Evolutionary conservation across 2,113 vertebrate species (phyloP), one percentile per base, ranked within the genome.

Genomic region (Leuciscus idus): DNA sequence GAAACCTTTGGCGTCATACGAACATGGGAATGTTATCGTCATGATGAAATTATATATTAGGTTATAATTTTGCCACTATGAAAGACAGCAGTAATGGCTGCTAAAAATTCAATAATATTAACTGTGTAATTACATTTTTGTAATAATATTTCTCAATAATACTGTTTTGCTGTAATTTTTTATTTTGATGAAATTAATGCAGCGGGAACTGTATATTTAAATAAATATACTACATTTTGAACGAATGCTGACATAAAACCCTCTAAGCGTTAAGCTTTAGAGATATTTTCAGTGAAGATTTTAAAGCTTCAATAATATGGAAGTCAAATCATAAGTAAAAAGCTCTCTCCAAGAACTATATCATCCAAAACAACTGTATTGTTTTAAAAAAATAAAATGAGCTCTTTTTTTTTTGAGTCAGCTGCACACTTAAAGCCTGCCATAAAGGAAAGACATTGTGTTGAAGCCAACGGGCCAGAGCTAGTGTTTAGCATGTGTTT

Each of bases 401-500:
- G 46, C 73, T 62, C 12, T 26, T 50, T 84, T 39, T n/a, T n/a
- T 84, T 84, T 78, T 28, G 33, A 73, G 55, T 72, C 83, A 70
- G 61, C 70, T 83, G 11, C 33, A 76, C 50, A 70, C 70, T 59
- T 77, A 61, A 82, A 73, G 21, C 70, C 72, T 68, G 59, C 9
- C 48, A 46, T 75, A 46, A 74, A 79, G 46, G 55, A 64, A 28
- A 75, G 28, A 68, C 79, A 2, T 21, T 57, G 46, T 77, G 62
- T 59, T 79, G 33, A 30, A 86, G 81, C 75, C 77, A 85, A 55
- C n/a, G 26, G 82, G 62, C 50, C 28, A 84, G 61, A 73, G 23
- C 36, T 84, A 68, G 68, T 57, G 26, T 82, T 77, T 84, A 84
- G 70, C 70, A 81, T 84, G 23, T 64, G n/a, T 84, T 86, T 86